Evolutionary conservation across 2,888 invertebrate species (phyloP), one percentile per base, ranked within the genome.

Genomic region (Empis livida): DNA sequence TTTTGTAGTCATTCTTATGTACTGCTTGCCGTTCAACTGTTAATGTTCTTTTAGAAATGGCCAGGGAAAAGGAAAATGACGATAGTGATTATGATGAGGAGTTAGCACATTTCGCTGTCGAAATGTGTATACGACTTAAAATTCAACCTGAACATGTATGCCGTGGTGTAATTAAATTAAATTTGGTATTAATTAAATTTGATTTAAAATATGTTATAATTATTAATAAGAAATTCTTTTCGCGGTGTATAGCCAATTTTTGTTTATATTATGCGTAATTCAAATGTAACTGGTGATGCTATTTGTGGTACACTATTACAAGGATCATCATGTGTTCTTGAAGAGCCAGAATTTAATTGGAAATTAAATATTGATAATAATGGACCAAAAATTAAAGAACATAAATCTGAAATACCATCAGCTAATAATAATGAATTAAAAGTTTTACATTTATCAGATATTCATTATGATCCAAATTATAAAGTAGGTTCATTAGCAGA

Each of bases 381-480:
- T 3, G 55, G 43, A 1, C 35, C 46, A 3, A 14, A 44, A 2
- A 42, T 20, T 4, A 43, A 43, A 8, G 38, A 15, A 15, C 27
- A 15, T 10, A 67, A 67, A 50, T 40, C 56, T 1, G 56, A 59
- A 5, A 57, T 59, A 2, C 59, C 63, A 1, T 32, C 20, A 1
- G 57, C 51, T 3, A 56, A 53, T 32, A 51, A 46, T 0, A 51
- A 49, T 2, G 59, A 63, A 41, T 15, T 64, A 4, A 54, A 56
- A 20, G 59, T 68, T 37, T 56, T 68, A 9, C 69, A 69, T 17
- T 48, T 68, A 15, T 56, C 58, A 10, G 68, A 93, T 60, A 76
- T 86, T 23, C 92, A 92, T 61, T 77, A 82, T 45, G 91, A 92
- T 64, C 80, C 82, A 0, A 60, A 75, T 2, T 92, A 92, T 60